phyloP scores from a whole-genome alignment of 2,797 vertebrate species.

The Myripristis jacobus region DNA sequence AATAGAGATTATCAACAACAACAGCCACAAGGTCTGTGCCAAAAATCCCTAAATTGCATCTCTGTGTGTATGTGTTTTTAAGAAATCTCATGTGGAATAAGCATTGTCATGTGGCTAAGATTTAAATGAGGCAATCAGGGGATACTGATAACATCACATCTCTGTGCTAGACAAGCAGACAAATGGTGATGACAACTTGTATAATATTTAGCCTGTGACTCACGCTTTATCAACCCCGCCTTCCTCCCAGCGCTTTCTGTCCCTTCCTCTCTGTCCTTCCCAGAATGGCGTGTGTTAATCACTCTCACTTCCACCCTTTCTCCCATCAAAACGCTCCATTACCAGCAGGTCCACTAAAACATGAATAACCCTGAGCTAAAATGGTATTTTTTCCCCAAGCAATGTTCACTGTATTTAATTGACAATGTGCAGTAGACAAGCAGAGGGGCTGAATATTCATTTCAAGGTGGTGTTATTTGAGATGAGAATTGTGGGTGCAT shows the following conservation, averaged over 20 bases:
- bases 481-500: not conserved
- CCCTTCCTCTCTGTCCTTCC: constrained; percentile 7
- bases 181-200: constrained; percentile 29
- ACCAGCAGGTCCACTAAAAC: not conserved
- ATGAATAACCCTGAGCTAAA: not conserved
- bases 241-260: not conserved
- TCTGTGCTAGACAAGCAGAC: not conserved
- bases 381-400: not conserved
- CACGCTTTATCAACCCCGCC: too few species aligned
- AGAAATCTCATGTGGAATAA: not conserved
- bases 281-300: constrained; percentile 24
- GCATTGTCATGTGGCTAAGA: not conserved
- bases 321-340: not conserved
- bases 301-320: not conserved
- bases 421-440: not conserved
- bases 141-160: too few species aligned
- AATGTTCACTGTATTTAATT: not conserved
- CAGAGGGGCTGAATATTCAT: too few species aligned
- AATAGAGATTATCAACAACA: not conserved
- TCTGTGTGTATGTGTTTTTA: not conserved
- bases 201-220: not conserved
- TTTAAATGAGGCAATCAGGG: constrained; percentile 6
- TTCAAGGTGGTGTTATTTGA: not conserved
- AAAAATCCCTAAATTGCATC: not conserved
- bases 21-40: not conserved